Base-by-base conservation (phyloP, 2,888 invertebrate species). In the Nezara viridula region DNA sequence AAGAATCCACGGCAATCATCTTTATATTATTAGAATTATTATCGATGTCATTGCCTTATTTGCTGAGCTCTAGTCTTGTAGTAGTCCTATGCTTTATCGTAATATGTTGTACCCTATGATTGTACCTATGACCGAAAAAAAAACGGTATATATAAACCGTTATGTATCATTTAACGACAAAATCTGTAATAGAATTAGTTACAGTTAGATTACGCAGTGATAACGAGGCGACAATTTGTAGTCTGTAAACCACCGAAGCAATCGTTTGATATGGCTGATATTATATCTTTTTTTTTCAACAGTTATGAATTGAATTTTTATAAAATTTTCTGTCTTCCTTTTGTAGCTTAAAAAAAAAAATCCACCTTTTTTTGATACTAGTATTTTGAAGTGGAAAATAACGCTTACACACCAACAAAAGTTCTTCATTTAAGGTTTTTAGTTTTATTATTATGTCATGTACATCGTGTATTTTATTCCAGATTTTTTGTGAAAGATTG, bases 211-310 rank as follows among this genome's bases (percentile, higher is more conserved):
- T 60, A 27, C n/a, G n/a, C 60, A 12, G 27, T 14, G n/a, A 27
- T 55, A 55, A 55, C 55, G 7, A 55, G 55, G n/a, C 14, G 60
- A 60, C n/a, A 60, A 60, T 60, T 60, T 27, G 60, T 14, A 60
- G 60, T 60, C n/a, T 14, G 60, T 27, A 60, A 60, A 27, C 60
- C 60, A 27, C 60, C 60, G 60, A 60, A 60, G 60, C 60, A 60
- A 60, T 60, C 27, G 60, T 27, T 60, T 27, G 27, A 60, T 27
- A 60, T 60, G 27, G 60, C 60, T 60, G 2, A 1, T 60, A 2
- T 60, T n/a, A 19, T 24, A 24, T 24, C 12, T n/a, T 27, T 55
- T 55, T 60, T 60, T 60, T 60, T 27, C 14, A 27, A 27, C n/a
- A 60, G 60, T 60, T 60, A 60, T 24, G 60, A 27, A 60, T 27